Evolutionary conservation across 2,113 vertebrate species (phyloP).

Genomic region (Pachycephala philippinensis): DNA sequence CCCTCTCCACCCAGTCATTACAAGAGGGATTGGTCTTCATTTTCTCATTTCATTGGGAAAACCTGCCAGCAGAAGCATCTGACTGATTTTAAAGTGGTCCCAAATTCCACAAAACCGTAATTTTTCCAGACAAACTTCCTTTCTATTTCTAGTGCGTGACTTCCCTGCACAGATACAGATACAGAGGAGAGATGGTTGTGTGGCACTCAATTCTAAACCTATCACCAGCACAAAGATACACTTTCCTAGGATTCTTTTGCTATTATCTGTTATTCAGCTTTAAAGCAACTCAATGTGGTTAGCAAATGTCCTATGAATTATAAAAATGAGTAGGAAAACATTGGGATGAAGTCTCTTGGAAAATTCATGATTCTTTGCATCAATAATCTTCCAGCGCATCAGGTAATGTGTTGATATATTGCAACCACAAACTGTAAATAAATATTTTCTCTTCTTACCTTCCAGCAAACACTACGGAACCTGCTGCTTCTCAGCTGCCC

Average conservation of each 20-base stretch:
- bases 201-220: neutral
- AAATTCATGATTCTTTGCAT: constrained; percentile 70
- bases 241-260: neutral
- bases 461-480: constrained; percentile 90
- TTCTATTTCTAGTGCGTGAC: neutral
- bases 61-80: neutral
- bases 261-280: constrained; percentile 21
- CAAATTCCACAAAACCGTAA: neutral
- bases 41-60: neutral
- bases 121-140: neutral
- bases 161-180: neutral
- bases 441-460: constrained; percentile 87
- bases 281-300: constrained; percentile 40
- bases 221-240: neutral
- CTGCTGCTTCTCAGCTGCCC: constrained; percentile 91
- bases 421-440: constrained; percentile 82
- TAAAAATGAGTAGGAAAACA: constrained; percentile 58
- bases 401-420: constrained; percentile 77
- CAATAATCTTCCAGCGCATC: constrained; percentile 72
- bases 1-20: neutral
- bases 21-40: neutral
- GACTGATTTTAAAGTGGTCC: neutral
- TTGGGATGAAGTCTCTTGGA: constrained; percentile 59
- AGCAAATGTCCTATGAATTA: constrained; percentile 70
- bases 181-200: neutral